Evolutionary conservation across 2,113 vertebrate species (phyloP), one percentile per base, ranked within the genome.

Genomic region (Mystacornis crossleyi): DNA sequence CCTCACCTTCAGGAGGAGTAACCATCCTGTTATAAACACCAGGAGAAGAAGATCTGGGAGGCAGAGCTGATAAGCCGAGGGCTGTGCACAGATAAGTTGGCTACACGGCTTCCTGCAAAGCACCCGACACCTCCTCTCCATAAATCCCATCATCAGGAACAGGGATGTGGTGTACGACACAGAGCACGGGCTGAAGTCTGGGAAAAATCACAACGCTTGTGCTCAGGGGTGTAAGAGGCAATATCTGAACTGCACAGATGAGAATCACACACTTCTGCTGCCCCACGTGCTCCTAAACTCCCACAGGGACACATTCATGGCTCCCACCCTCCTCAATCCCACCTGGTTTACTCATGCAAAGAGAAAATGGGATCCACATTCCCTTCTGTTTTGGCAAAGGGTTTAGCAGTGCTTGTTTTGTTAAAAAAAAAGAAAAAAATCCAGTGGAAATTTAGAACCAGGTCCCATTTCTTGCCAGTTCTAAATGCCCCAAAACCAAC

Each of bases 261-360:
- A n/a, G 5, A 33, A n/a, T 11, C 20, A 8, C 10, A 67, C 31
- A 18, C 7, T 77, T 29, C 42, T 66, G 50, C 67, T 60, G 34
- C 34, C 34, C 34, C 5, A 0, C 0, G 0, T 13, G 19, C 51
- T 40, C 43, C 34, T 3, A 0, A 29, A 28, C n/a, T 51, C 70
- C 54, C 43, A 10, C 1, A 4, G 26, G 54, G 23, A 42, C 6
- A 3, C 4, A 6, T 8, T 13, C 6, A 3, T 0, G 2, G 25
- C 42, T 80, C 29, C 23, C 54, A 24, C 23, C 11, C 18, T 86
- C 72, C 47, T 4, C 1, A 33, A 6, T 34, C 21, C n/a, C 25
- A n/a, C 50, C 23, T 64, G 9, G 9, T 9, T 54, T 47, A 6
- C 34, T 57, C 40, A 26, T 57, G 19, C 18, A 65, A 77, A 75